These are phyloP conservation scores for Chamaea fasciata DNA, from an alignment of 2,113 vertebrate species.

Conservation along the genomic window DNA sequence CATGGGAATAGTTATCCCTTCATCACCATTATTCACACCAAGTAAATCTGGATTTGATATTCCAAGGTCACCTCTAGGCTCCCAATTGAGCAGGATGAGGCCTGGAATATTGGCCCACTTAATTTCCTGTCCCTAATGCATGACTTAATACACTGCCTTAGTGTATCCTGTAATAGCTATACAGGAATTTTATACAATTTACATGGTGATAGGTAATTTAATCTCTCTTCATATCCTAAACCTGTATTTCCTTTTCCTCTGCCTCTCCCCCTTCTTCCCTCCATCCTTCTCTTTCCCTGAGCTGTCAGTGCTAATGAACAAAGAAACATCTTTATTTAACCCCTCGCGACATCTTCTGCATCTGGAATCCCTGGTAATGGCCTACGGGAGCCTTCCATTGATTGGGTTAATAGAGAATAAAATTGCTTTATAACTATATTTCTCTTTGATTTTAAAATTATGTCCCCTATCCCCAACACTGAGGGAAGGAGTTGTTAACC, in stretches of 20 bases:
- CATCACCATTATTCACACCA: not conserved
- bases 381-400: slow-evolving; percentile 79
- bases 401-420: slow-evolving; percentile 86
- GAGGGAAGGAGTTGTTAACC: slow-evolving; percentile 14
- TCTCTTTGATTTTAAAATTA: slow-evolving; percentile 72
- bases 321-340: slow-evolving; percentile 72
- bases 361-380: slow-evolving; percentile 74
- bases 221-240: not conserved
- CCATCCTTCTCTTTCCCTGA: slow-evolving; percentile 18
- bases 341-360: slow-evolving; percentile 55
- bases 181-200: not conserved
- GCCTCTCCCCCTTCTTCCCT: not conserved
- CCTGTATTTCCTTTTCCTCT: not conserved
- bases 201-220: not conserved
- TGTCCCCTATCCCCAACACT: slow-evolving; percentile 44
- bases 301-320: slow-evolving; percentile 65
- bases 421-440: slow-evolving; percentile 81
- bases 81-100: not conserved
- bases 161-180: not conserved
- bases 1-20: not conserved
- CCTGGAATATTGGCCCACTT: not conserved
- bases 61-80: not conserved
- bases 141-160: not conserved
- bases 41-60: not conserved
- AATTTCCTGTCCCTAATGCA: not conserved